These are phyloP conservation scores for Sturnus vulgaris DNA, from an alignment of 2,113 vertebrate genomes.

Conservation along the genomic window DNA sequence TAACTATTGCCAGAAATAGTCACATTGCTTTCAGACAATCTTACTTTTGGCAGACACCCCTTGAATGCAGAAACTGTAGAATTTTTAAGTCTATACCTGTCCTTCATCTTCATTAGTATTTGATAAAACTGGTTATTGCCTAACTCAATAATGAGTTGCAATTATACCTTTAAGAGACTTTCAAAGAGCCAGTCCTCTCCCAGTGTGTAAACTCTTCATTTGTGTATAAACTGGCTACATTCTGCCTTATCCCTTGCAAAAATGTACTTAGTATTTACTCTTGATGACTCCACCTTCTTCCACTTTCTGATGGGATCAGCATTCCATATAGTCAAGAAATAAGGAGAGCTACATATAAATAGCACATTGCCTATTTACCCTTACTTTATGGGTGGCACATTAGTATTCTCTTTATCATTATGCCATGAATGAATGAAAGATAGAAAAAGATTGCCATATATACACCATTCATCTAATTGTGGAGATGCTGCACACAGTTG, in stretches of 20 bases:
- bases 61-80: background rate
- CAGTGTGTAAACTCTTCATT: background rate
- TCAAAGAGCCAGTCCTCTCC: background rate
- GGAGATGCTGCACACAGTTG: background rate
- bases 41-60: background rate
- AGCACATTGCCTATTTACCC: background rate
- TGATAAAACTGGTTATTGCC: background rate
- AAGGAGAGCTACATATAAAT: background rate
- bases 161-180: background rate
- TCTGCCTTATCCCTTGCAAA: background rate
- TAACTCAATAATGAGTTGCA: background rate
- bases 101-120: background rate
- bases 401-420: background rate
- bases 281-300: background rate
- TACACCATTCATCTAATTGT: background rate
- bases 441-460: background rate
- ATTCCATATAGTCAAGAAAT: background rate
- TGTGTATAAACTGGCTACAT: background rate
- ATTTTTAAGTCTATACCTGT: background rate
- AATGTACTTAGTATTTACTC: background rate
- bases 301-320: background rate
- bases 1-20: slow-evolving; percentile 13
- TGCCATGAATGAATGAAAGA: background rate
- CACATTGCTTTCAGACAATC: background rate
- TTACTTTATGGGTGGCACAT: background rate